phyloP scores from a whole-genome alignment of 1,140 invertebrate genomes.

The Coelopa frigida region DNA sequence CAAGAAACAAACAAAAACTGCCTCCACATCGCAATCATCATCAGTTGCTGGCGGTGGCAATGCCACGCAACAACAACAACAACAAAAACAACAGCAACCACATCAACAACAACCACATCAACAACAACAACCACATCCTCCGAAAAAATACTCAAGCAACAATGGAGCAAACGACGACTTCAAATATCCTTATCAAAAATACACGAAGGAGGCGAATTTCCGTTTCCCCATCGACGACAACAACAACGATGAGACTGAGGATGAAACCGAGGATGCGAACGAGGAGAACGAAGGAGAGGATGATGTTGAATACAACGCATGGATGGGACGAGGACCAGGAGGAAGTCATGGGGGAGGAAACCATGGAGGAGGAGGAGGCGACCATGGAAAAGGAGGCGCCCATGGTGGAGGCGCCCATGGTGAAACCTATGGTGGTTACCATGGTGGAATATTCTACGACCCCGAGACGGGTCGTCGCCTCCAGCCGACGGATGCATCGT shows the following conservation, averaged over 20 bases:
- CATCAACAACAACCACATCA: constrained; percentile 21
- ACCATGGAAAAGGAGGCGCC: no score
- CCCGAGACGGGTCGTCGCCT: constrained; percentile 28
- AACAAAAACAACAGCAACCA: constrained; percentile 15
- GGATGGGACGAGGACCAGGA: not conserved
- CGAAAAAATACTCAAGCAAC: constrained; percentile 39
- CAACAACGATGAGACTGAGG: constrained; percentile 3
- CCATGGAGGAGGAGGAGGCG: not conserved
- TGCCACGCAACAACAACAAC: constrained; percentile 30
- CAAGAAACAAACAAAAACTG: no score
- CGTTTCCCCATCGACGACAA: no score
- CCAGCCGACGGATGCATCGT: constrained; percentile 26
- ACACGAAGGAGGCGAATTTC: constrained; percentile 44
- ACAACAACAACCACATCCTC: constrained; percentile 40
- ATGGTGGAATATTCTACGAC: constrained; percentile 38
- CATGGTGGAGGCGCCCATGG: no score
- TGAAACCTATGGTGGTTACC: no score
- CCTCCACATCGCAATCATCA: no score
- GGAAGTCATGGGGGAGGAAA: not conserved
- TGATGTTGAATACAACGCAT: no score
- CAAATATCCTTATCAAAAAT: constrained; percentile 44
- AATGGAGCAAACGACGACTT: constrained; percentile 33
- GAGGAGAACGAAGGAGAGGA: no score
- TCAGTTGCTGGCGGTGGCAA: no score
- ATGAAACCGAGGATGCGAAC: not conserved